Evolutionary conservation across 2,797 vertebrate species (phyloP), one percentile per base, ranked within the genome.

Genomic region (Pelodytes ibericus): DNA sequence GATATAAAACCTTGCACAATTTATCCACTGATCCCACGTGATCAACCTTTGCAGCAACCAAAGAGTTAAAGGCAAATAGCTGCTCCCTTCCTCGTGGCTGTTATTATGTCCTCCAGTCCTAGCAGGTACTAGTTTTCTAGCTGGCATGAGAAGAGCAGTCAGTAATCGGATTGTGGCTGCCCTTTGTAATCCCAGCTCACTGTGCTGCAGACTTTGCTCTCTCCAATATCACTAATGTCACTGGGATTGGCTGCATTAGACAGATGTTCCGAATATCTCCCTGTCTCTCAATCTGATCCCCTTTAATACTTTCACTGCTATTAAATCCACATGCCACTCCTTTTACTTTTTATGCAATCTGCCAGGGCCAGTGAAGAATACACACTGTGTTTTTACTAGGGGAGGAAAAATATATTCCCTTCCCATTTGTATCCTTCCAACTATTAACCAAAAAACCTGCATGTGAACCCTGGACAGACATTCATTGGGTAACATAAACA

Each of bases 161-260:
- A 47, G 75, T 92, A 90, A 91, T 91, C 90, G 88, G 91, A 91
- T 92, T 90, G 89, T 76, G 82, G 83, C 81, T 75, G 71, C 85
- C 86, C 82, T 58, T 81, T n/a, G 58, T 92, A 94, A 95, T 94
- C 90, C 90, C 82, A 25, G 70, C 74, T 85, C 67, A 70, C 80
- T 69, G 74, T 60, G 80, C 77, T 67, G 69, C 83, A 27, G 81
- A 61, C 82, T 53, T n/a, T 84, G 72, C 83, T 78, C 83, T 82
- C 79, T 91, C 80, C 90, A 94, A 90, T 94, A 91, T 91, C 88
- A 92, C 92, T 94, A 92, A 94, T 94, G 92, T 91, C 84, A 79
- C 77, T 82, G 87, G 85, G 88, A 91, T 87, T 90, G 90, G 93
- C 90, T 89, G 91, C 90, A 85, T 90, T 85, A 86, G 87, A 86